Base-by-base conservation (phyloP, 92 coral and sea anemone species). In the Epizoanthus stellaris region DNA sequence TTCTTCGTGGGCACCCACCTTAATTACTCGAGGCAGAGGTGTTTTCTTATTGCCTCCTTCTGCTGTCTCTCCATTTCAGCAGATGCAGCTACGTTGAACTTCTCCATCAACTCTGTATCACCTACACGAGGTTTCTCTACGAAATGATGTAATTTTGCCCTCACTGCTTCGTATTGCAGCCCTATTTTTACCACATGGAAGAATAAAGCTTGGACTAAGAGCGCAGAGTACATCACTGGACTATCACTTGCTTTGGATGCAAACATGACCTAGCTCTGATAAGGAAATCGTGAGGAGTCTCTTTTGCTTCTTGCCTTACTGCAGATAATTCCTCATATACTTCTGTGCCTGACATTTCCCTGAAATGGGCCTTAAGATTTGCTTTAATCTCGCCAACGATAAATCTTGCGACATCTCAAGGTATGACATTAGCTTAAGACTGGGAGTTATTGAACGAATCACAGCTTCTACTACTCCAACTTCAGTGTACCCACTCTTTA, bases 231-330 rank as follows among this genome's bases (percentile, higher is more conserved):
- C 57, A 86, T 89, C 54, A 89, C 74, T 5, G 88, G 40, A 62
- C 82, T 75, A 65, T 87, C 93, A 19, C 73, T 70, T 0, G 82
- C 70, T 58, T 87, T 87, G 56, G 95, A 89, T 5, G 84, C 77
- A 58, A 92, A 84, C 38, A 82, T 63, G 12, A 89, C 80, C 80
- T 74, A 54, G 90, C 92, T 23, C 90, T 59, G 23, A 91, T 82
- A 15, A 85, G 90, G 86, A 92, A 86, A 86, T 86, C 91, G 66
- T 92, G 95, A 0, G 89, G 88, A 5, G 90, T 79, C 54, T 86
- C 91, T 19, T 82, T 85, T 54, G 90, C 67, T 23, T 85, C 83
- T 61, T 89, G 90, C 63, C 69, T 64, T 40, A 76, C 15, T 56
- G 84, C 74, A 43, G 91, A 86, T 14, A 92, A 90, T 89, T 89